These are phyloP conservation scores for Ceratina japonica DNA, from an alignment of 1,140 invertebrate genomes.

Conservation along the genomic window DNA sequence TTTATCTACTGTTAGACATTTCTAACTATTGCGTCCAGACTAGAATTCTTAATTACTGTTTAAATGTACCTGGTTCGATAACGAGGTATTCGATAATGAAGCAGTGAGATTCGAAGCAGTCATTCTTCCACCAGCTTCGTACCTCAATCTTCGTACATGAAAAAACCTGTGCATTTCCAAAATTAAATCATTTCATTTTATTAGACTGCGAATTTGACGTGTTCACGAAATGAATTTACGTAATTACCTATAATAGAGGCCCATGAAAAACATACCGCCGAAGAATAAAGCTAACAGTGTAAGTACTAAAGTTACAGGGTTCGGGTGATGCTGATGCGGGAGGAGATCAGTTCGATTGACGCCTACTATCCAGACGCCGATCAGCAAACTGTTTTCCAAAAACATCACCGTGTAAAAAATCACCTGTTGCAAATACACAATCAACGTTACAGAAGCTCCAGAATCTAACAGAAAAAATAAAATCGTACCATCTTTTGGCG, in stretches of 20 bases:
- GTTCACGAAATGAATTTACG: no score
- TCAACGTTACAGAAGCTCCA: not conserved
- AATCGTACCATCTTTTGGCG: constrained; percentile 86
- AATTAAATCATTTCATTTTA: not conserved
- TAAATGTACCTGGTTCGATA: constrained; percentile 69
- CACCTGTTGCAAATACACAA: constrained; percentile 75
- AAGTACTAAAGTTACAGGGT: constrained; percentile 81
- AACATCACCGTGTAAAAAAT: constrained; percentile 96
- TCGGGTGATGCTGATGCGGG: constrained; percentile 69
- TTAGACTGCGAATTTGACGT: constrained; percentile 7
- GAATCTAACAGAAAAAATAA: not conserved
- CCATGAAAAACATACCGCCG: constrained; percentile 90
- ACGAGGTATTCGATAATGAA: not conserved
- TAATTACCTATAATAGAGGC: constrained; percentile 88
- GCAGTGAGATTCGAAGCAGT: constrained; percentile 71
- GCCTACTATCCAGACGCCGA: constrained; percentile 86
- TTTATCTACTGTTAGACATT: not conserved
- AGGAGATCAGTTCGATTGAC: constrained; percentile 71
- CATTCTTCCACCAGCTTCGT: constrained; percentile 83
- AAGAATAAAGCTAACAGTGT: constrained; percentile 82
- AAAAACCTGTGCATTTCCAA: constrained; percentile 81
- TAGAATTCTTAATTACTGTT: no score
- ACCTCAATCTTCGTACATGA: constrained; percentile 83
- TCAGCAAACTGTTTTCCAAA: constrained; percentile 89
- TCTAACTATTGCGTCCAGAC: no score